Percentiles rank a stretch among this genome's conserved stretches.
Evolutionary conservation across 1,140 invertebrate genomes (phyloP).

Genomic region (Agrypnia vestita): DNA sequence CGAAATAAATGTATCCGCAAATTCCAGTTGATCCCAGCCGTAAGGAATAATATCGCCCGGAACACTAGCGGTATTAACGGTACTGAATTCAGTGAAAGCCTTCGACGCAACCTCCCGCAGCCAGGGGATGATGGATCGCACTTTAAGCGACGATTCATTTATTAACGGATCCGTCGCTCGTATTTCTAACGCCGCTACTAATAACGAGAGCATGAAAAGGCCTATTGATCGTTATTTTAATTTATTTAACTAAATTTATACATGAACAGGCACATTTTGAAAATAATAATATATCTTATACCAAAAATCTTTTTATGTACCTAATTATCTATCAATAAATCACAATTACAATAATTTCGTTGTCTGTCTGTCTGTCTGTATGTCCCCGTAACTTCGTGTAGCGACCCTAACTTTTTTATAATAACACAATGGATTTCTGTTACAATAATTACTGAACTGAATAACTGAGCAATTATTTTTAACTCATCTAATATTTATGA

Average conservation of each 20-base stretch:
- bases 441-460: no score
- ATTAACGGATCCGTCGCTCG: conserved; percentile 57
- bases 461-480: no score
- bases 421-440: no score
- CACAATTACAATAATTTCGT: no score
- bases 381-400: no score
- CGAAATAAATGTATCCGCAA: conserved; percentile 13
- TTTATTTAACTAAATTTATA: conserved; percentile 43
- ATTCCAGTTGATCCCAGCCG: background rate
- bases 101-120: conserved; percentile 27
- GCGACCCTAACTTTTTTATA: no score
- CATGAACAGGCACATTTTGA: no score
- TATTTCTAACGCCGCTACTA: conserved; percentile 46
- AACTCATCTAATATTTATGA: no score
- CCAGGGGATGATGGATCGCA: conserved; percentile 56
- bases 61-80: conserved; percentile 21
- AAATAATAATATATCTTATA: no score
- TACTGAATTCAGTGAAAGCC: conserved; percentile 15
- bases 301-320: no score
- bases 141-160: conserved; percentile 61
- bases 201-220: conserved; percentile 40
- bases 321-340: no score
- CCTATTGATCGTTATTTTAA: conserved; percentile 55
- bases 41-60: conserved; percentile 11
- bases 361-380: no score